A percentile compares a stretch with the other conserved stretches of the same genome.
Conservation (phyloP, 2,888 invertebrate species). For the Agriopis aurantiaria region DNA sequence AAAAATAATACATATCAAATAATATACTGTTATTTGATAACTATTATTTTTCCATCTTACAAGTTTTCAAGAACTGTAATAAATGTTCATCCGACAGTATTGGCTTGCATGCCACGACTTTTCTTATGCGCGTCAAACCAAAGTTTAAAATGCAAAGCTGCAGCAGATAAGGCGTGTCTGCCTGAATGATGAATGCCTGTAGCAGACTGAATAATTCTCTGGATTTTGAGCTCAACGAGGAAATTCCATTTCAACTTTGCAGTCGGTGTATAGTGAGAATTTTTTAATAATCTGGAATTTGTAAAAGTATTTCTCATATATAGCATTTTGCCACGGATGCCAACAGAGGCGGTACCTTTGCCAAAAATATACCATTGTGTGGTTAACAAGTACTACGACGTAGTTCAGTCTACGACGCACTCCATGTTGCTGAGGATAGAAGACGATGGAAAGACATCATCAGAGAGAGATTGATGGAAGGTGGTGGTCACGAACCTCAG, state of each 20-base stretch:
- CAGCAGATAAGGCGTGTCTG: conserved; percentile 32
- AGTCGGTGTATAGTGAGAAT: not conserved
- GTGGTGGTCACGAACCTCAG: too few species aligned
- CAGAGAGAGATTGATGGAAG: too few species aligned
- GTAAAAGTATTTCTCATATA: not conserved
- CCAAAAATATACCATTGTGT: too few species aligned
- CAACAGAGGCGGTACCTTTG: too few species aligned
- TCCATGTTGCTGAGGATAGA: too few species aligned
- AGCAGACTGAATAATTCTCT: conserved; percentile 25
- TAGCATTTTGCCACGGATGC: too few species aligned
- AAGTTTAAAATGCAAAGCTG: conserved; percentile 28
- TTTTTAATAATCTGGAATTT: not conserved
- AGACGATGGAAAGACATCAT: too few species aligned
- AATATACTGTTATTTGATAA: not conserved
- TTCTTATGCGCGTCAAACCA: conserved; percentile 5
- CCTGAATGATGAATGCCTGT: conserved; percentile 34
- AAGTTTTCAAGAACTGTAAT: not conserved
- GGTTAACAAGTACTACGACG: too few species aligned
- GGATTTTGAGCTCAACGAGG: conserved; percentile 9
- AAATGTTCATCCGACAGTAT: not conserved
- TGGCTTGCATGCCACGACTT: not conserved
- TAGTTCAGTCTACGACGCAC: too few species aligned
- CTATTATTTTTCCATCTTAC: not conserved
- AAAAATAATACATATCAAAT: not conserved
- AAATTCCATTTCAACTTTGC: conserved; percentile 13